Percentiles rank a stretch among this genome's conserved stretches.
Conservation (phyloP, 2,797 vertebrate species). For the Gymnopithys bicolor region DNA sequence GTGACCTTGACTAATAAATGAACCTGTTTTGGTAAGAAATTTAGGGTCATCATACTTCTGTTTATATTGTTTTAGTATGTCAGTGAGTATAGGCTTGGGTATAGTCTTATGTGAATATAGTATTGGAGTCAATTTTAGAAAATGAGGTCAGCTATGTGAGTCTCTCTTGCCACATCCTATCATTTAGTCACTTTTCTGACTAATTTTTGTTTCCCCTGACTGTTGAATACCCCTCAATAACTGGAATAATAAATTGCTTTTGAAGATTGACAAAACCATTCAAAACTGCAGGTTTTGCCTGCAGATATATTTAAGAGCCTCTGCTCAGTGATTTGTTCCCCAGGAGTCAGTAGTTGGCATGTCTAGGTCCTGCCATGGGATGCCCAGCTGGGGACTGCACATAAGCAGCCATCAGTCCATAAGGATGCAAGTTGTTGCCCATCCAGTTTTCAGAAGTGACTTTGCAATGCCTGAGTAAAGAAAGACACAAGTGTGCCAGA, state of each 20-base stretch:
- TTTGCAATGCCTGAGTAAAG: neutral
- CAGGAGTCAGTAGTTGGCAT: fast-evolving
- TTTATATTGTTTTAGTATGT: neutral
- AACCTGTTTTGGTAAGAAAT: neutral
- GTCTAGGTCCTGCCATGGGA: neutral
- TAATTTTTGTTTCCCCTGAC: neutral
- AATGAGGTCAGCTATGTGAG: neutral
- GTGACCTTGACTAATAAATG: neutral
- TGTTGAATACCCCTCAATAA: neutral
- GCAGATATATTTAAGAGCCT: neutral
- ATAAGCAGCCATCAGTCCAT: neutral
- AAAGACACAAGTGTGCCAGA: neutral
- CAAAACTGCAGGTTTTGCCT: neutral
- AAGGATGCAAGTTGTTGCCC: neutral
- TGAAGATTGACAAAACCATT: neutral
- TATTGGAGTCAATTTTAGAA: neutral
- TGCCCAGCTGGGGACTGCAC: neutral
- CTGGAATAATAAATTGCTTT: neutral
- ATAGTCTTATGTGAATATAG: neutral
- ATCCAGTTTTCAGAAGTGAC: neutral
- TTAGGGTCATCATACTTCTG: neutral
- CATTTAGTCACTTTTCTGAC: neutral
- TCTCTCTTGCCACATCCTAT: neutral
- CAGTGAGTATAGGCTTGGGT: neutral
- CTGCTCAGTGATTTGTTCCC: neutral